These are phyloP conservation scores for Atherinomorus stipes DNA, from an alignment of 2,113 vertebrate species.

Conservation along the genomic window DNA sequence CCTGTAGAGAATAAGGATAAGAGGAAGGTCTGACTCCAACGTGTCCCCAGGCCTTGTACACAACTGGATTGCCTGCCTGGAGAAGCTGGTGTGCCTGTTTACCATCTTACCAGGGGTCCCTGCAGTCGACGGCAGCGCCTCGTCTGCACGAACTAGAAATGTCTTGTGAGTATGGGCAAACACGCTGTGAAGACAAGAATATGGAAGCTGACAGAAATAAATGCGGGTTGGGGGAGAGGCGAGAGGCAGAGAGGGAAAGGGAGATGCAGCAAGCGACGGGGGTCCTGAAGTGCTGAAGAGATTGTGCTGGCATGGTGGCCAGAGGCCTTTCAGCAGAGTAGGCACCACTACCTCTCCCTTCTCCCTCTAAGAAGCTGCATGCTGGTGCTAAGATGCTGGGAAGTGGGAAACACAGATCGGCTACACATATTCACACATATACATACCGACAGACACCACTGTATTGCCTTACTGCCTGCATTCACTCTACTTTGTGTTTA, in stretches of 20 bases:
- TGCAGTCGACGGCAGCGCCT: slow-evolving; percentile 64
- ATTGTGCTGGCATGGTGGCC: slow-evolving; percentile 83
- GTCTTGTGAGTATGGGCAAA: slow-evolving; percentile 77
- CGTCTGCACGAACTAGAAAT: slow-evolving; percentile 71
- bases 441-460: slow-evolving; percentile 24
- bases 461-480: slow-evolving; percentile 28
- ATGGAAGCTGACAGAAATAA: slow-evolving; percentile 87
- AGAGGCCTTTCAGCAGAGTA: slow-evolving; percentile 75
- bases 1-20: slow-evolving; percentile 73
- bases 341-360: slow-evolving; percentile 65
- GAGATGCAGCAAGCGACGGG: slow-evolving; percentile 59
- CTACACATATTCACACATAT: slow-evolving; percentile 24
- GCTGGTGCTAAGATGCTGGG: slow-evolving; percentile 62
- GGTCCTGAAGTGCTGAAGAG: slow-evolving; percentile 76
- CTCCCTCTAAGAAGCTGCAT: slow-evolving; percentile 44
- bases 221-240: slow-evolving; percentile 75
- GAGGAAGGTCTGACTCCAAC: slow-evolving; percentile 66
- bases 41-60: slow-evolving; percentile 63
- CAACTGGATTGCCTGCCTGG: slow-evolving; percentile 60
- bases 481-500: slow-evolving; percentile 33
- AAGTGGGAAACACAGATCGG: slow-evolving; percentile 52
- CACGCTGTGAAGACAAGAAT: slow-evolving; percentile 83
- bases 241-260: slow-evolving; percentile 58
- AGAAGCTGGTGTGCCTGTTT: slow-evolving; percentile 79
- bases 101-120: slow-evolving; percentile 76